Evolutionary conservation across 1,140 invertebrate species (phyloP), one percentile per base, ranked within the genome.

Genomic region (Drosophila nebulosa): DNA sequence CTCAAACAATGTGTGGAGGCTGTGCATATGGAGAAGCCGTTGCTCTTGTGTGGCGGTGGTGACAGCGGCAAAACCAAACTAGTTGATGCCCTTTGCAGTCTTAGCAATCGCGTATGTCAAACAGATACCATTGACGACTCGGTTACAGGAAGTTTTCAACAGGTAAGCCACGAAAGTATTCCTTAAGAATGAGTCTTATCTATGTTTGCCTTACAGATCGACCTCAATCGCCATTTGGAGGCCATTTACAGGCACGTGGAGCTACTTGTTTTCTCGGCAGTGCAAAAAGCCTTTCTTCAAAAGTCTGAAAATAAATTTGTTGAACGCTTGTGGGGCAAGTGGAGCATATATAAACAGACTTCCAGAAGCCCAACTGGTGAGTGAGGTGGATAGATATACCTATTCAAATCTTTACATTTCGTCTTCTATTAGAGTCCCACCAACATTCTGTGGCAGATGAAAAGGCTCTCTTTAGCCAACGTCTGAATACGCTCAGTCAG

Each of bases 161-260:
- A 91, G 79, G 91, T 90, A 4, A 57, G 26, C 12, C 73, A 3
- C 39, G 18, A 12, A 24, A 14, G 12, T 2, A 32, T 32, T 3
- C 1, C 5, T 46, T 21, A 9, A 10, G 7, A 12, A 12, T 18
- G 5, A 4, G 3, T 10, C 7, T 35, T 26, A 10, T 35, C 24
- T 2, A 46, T 3, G 1, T 22, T 30, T 14, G 60, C 68, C 66
- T 92, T 55, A 83, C 94, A 95, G 94, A 94, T 60, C 24, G 95
- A 96, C 91, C 93, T 96, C 53, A 94, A 94, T 78, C 92, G 95
- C 16, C 95, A 95, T 79, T 88, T 96, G 52, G 95, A 96, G 62
- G 93, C 94, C 64, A 91, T 93, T n/a, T 88, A 92, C 14, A 88
- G 86, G 56, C 89, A 90, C 62, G 89, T 92, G 4, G 92, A 93